Base-by-base conservation (phyloP, 2,797 vertebrate genomes). In the Crax fasciolata region DNA sequence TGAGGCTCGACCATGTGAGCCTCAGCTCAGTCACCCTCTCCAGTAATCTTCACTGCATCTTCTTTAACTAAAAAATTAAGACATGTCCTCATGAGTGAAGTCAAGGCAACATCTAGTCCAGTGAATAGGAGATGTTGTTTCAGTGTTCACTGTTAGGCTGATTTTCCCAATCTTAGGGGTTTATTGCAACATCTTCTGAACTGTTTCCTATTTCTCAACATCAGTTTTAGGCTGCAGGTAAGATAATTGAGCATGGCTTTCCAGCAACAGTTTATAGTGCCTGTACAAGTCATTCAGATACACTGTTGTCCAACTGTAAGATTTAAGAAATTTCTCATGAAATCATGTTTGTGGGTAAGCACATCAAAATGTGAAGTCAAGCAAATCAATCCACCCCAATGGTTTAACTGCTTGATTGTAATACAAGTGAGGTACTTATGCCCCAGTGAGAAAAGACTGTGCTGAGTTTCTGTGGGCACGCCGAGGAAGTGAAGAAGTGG, bases 191-290 rank as follows among this genome's bases (percentile, higher is more conserved):
- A 41, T 73, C 76, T 94, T 88, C 25, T 68, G 43, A 84, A 57
- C 19, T 3, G 68, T 62, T 84, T 75, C 30, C 13, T 1, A 13
- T 84, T 76, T 82, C 15, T n/a, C 44, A 71, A 44, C 1, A 1
- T 23, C 24, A 27, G 10, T 17, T 77, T 78, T 71, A 79, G 18
- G 32, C 9, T 79, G 17, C 21, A 76, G 5, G 6, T 75, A 57
- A 66, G 57, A 89, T 38, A 63, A 18, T 16, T 38, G 46, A 65
- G 54, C 3, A 2, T 5, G 25, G 11, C 7, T 87, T 86, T 93
- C 23, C 24, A 61, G 46, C 12, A 70, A 39, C 6, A 9, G 43
- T 41, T 15, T 25, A 21, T 4, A 81, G 12, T 0, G 0, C 6
- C 13, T 44, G 4, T 10, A 17, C 10, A 32, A 79, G 44, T 49